Conservation (phyloP, 92 coral and sea anemone species). For the Paragorgia papillata region DNA sequence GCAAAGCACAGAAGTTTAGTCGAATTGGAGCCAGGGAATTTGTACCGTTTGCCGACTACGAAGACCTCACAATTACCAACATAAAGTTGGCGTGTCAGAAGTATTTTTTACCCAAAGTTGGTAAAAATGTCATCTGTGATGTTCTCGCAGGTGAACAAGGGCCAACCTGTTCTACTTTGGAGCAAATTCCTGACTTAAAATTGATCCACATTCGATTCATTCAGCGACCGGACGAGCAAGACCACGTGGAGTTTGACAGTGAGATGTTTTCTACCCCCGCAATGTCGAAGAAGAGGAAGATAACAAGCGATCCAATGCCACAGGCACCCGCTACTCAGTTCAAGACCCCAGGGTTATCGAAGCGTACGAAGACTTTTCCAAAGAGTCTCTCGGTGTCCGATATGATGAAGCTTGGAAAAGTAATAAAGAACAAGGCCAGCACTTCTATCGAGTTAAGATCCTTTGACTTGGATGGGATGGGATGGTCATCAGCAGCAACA, state of each 20-base stretch:
- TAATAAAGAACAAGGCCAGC: background rate
- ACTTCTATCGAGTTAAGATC: slow-evolving; percentile 37
- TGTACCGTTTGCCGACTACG: background rate
- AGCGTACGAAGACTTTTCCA: background rate
- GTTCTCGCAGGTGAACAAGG: slow-evolving; percentile 27
- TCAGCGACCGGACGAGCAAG: background rate
- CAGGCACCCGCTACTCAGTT: background rate
- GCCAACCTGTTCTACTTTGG: background rate
- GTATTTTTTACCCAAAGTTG: slow-evolving; percentile 6
- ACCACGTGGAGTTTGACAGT: background rate
- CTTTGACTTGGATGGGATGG: slow-evolving; percentile 48
- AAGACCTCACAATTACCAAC: slow-evolving; percentile 2
- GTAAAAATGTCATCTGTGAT: slow-evolving; percentile 3
- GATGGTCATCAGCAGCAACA: slow-evolving; percentile 48
- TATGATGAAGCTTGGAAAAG: slow-evolving; percentile 22
- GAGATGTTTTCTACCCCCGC: background rate
- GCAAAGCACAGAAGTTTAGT: slow-evolving; percentile 20
- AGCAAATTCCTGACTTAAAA: background rate
- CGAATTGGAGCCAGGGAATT: slow-evolving; percentile 9
- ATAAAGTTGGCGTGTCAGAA: slow-evolving; percentile 18
- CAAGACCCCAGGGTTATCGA: no score
- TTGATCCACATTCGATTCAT: slow-evolving; percentile 20
- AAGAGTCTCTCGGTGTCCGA: slow-evolving; percentile 1
- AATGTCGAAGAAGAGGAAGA: background rate
- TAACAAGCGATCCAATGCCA: no score